These are phyloP conservation scores for Mantis religiosa DNA, from an alignment of 2,888 invertebrate genomes.

Conservation along the genomic window DNA sequence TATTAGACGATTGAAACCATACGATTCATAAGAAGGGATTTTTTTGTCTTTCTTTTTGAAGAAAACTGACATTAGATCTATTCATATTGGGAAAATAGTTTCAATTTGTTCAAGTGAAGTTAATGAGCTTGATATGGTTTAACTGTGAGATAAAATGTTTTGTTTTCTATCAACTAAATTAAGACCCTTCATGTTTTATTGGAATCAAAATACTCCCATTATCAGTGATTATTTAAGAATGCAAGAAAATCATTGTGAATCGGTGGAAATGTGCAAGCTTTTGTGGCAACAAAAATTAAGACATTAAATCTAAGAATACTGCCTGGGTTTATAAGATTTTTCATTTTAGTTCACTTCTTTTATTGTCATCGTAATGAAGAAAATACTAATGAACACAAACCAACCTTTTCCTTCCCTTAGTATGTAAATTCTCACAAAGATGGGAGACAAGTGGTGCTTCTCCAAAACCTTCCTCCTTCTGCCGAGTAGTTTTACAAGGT, in stretches of 20 bases:
- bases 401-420: too few relatives aligned
- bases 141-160: neutral
- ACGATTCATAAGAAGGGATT: neutral
- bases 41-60: neutral
- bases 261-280: constrained; percentile 11
- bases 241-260: constrained; percentile 8
- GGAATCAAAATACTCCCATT: neutral
- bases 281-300: constrained; percentile 6
- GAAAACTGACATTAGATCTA: neutral
- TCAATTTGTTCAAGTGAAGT: neutral
- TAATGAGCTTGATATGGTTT: neutral
- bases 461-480: too few relatives aligned
- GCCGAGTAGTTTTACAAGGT: too few relatives aligned
- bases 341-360: neutral
- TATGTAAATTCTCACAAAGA: too few relatives aligned
- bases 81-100: neutral
- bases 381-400: too few relatives aligned
- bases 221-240: neutral
- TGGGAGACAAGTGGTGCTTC: too few relatives aligned
- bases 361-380: too few relatives aligned
- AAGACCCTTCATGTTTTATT: neutral
- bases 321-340: neutral
- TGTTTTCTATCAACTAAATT: neutral
- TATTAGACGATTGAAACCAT: neutral
- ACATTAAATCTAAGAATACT: constrained; percentile 4